Percentiles rank a stretch among this genome's conserved stretches.
phyloP scores from a whole-genome alignment of 2,888 invertebrate genomes.

The Rhorus exstirpatorius region DNA sequence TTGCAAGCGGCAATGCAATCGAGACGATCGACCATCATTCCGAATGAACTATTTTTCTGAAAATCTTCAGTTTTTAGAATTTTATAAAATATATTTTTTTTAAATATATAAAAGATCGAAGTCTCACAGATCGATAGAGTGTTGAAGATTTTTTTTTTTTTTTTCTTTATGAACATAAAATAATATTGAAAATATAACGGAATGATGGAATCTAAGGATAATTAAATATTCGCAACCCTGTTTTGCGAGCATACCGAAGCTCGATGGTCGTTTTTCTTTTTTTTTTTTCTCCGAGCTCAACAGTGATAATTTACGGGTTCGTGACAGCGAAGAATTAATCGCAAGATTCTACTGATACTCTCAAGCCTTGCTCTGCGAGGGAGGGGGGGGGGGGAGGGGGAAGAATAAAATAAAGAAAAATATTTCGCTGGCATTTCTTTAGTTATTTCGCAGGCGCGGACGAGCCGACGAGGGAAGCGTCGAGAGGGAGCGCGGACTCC shows the following conservation, averaged over 20 bases:
- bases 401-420: conserved; percentile 22
- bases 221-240: background rate
- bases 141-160: no score
- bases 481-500: conserved; percentile 53
- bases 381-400: background rate
- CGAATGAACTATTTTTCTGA: no score
- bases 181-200: background rate
- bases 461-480: conserved; percentile 49
- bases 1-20: no score
- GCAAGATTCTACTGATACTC: conserved; percentile 44
- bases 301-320: conserved; percentile 29
- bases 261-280: background rate
- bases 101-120: no score
- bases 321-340: conserved; percentile 44
- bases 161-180: background rate
- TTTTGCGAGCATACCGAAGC: background rate
- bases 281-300: background rate
- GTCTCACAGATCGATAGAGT: no score
- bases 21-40: no score
- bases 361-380: background rate
- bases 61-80: no score
- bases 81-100: no score
- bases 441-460: conserved; percentile 53
- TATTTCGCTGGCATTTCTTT: conserved; percentile 54
- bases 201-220: background rate